Evolutionary conservation across 2,888 invertebrate species (phyloP), one percentile per base, ranked within the genome.

Genomic region (Drosophila anomalipes): DNA sequence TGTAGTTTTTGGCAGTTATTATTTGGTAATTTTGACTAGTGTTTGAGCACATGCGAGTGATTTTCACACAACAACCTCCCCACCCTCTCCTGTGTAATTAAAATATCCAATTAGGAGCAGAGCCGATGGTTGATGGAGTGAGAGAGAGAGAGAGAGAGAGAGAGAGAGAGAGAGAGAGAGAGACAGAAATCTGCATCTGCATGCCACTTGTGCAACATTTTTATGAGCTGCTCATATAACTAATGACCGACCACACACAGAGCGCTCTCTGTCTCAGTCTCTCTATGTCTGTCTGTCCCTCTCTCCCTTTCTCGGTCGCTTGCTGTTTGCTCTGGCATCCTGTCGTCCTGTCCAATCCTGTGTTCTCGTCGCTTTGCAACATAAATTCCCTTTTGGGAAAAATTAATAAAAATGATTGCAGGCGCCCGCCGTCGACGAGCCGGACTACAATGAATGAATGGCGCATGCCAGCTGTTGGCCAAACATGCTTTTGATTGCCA

Each of bases 331-430:
- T 14, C 14, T n/a, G 39, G 39, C 37, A 41, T 54, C 35, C 51
- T 56, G 33, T 52, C 44, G 19, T 37, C 32, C 57, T 65, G 56
- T 69, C 52, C 57, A 35, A 37, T 61, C 39, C 30, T 70, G 64
- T 58, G 39, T 39, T 57, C 62, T 41, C 39, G 52, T 57, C 59
- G 76, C 51, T 63, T 63, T 69, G 79, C 67, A 73, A 79, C 86
- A 86, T 85, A 86, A 85, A 86, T 86, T 87, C 83, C 81, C 80
- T 86, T 86, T 84, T 82, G 81, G 79, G 77, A 75, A 85, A 88
- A 87, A 87, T 87, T 87, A 86, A 87, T 87, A 87, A 87, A 87
- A 87, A 87, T 88, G 86, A 87, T 87, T 87, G 87, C 86, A 79
- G 69, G 74, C 85, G 76, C 74, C 64, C 70, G 83, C 22, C 49